Base-by-base conservation (phyloP, 2,113 vertebrate species). In the Elanoides forficatus region DNA sequence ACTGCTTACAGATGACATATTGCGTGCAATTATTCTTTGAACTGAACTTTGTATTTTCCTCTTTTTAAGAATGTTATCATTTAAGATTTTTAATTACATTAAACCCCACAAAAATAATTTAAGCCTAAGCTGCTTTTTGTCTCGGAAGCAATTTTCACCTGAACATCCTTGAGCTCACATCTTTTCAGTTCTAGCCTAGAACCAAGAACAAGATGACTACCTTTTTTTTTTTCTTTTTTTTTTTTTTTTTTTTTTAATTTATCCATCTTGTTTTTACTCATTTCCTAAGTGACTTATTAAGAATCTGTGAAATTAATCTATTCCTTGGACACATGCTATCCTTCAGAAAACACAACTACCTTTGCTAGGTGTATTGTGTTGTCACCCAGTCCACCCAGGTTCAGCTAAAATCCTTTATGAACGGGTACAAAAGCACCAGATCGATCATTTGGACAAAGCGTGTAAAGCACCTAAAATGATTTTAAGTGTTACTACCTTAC, bases 381-480 rank as follows among this genome's bases (percentile, higher is more conserved):
- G 9, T 25, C n/a, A 34, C 20, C 4, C 45, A 14, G 14, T 3
- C n/a, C 20, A 21, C 18, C 4, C n/a, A 3, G 2, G 17, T 13
- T 7, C 60, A 20, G 52, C 40, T n/a, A 7, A 89, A 74, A 29
- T 9, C 29, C 50, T 43, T 59, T 2, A 14, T 1, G 7, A 48
- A 25, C 15, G 2, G 22, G 2, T 12, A 0, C 1, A 14, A 9
- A 8, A 50, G 16, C 29, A 59, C 13, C 8, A 10, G 16, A 15
- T 7, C 2, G 0, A 30, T 7, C 34, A 26, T 18, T 36, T 4
- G 11, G 9, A 36, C 16, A 16, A 53, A 17, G 27, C 0, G 1
- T 1, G 1, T 0, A 6, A 32, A 32, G 11, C 34, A n/a, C 20
- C 68, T 13, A 1, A 4, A 26, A 9, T 2, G 1, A 8, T 15